Evolutionary conservation across 2,797 vertebrate species (phyloP).

Genomic region (Centroberyx gerrardi): DNA sequence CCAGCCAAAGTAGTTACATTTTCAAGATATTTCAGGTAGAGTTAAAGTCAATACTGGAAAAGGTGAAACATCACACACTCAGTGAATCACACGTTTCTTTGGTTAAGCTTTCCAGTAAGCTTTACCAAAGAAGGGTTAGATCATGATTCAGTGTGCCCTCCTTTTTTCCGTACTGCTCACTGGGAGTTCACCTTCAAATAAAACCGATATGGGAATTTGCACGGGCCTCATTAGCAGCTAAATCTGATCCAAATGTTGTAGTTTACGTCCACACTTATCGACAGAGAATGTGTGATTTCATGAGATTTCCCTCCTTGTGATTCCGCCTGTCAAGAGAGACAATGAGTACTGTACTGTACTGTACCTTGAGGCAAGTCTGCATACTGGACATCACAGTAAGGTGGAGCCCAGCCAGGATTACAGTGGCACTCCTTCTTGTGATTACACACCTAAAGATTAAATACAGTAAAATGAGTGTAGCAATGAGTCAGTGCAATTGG

Average conservation of each 20-base stretch:
- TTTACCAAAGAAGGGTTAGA: conserved; percentile 6
- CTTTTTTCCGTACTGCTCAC: not conserved
- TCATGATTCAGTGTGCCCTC: conserved; percentile 46
- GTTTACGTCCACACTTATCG: not conserved
- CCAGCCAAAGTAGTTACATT: not conserved
- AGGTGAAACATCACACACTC: not conserved
- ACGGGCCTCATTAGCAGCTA: not conserved
- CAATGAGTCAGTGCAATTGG: not conserved
- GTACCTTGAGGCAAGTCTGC: conserved; percentile 77
- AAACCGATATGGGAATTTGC: not conserved
- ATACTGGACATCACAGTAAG: conserved; percentile 81
- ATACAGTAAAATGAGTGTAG: not conserved
- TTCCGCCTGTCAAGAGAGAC: not conserved
- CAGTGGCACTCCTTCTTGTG: conserved; percentile 90
- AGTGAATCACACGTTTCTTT: conserved; percentile 40
- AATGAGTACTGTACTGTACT: rapidly evolving
- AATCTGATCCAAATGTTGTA: not conserved
- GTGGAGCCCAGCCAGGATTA: conserved; percentile 88
- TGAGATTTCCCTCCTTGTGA: not conserved
- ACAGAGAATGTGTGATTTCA: not conserved
- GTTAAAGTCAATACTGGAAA: not conserved
- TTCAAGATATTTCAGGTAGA: not conserved
- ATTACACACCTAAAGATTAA: conserved; percentile 87
- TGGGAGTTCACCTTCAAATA: not conserved
- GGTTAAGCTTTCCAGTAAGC: not conserved